Evolutionary conservation across 2,888 invertebrate genomes (phyloP), one percentile per base, ranked within the genome.

Genomic region (Lumbricus terrestris): DNA sequence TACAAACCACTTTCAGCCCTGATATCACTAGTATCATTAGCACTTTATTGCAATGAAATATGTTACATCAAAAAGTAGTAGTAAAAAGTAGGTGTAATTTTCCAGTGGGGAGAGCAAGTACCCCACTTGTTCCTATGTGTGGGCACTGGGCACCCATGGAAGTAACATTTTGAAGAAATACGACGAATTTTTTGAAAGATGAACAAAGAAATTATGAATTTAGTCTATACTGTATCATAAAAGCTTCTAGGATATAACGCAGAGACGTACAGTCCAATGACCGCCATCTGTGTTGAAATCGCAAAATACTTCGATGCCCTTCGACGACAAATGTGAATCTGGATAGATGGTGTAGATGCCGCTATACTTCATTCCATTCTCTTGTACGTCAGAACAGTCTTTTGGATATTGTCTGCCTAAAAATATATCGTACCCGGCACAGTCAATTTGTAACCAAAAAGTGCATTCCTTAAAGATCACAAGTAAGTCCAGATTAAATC

Each of bases 311-410:
- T 91, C 82, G 16, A 91, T 40, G 6, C 91, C 90, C 0, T 88
- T 40, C 16, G 29, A 29, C 33, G 82, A 42, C 29, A 33, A 23
- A 2, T 69, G 69, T 5, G 88, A 82, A 1, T 40, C 18, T 6
- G 91, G 92, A 83, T 90, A 92, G 15, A 92, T 88, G 0, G 91
- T 90, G 90, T 92, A 92, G 34, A 92, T 69, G 23, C 92, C 92
- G 69, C 91, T 92, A 91, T 91, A 91, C n/a, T 88, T 89, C 54
- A 37, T 90, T 13, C 92, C 92, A 34, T 83, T 69, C 8, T 88
- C n/a, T 69, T 91, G 91, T 11, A 92, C 88, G 37, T 92, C 92
- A 23, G 89, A 90, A 69, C 92, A 92, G 90, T 92, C 91, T n/a
- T 82, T 88, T 29, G 92, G 90, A 20, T 34, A n/a, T 2, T n/a